phyloP scores from a whole-genome alignment of 2,888 invertebrate species.

The Molanna angustata region DNA sequence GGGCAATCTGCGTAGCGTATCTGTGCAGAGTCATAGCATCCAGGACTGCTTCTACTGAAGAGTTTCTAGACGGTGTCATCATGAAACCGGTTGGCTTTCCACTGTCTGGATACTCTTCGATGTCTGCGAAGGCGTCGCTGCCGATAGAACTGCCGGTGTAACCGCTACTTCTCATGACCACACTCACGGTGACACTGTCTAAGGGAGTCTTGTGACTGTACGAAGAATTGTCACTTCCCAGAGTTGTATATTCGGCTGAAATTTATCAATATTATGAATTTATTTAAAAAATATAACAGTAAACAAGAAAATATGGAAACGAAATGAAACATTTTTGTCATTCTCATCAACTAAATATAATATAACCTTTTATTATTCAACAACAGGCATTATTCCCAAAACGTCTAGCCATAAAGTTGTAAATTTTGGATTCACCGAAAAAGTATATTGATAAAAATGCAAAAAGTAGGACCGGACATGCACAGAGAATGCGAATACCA shows the following conservation, averaged over 20 bases:
- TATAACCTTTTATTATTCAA: no score
- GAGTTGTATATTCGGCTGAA: slow-evolving; percentile 56
- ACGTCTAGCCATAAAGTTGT: no score
- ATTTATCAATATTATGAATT: slow-evolving; percentile 24
- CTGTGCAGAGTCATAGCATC: slow-evolving; percentile 59
- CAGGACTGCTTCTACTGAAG: slow-evolving; percentile 41
- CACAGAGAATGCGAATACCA: no score
- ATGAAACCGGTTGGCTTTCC: slow-evolving; percentile 35
- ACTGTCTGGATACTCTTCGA: background rate
- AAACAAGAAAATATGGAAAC: no score
- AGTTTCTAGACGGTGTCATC: background rate
- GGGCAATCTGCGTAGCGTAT: slow-evolving; percentile 77
- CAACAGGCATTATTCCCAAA: no score
- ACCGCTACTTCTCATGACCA: slow-evolving; percentile 41
- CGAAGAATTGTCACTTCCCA: slow-evolving; percentile 41
- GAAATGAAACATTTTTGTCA: no score
- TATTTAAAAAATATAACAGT: background rate
- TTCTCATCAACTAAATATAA: no score
- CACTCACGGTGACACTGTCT: slow-evolving; percentile 14
- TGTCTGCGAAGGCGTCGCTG: slow-evolving; percentile 38
- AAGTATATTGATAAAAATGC: no score
- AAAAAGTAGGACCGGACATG: no score
- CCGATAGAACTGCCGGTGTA: slow-evolving; percentile 48
- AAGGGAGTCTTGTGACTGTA: slow-evolving; percentile 14
- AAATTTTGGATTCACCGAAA: no score